These are phyloP conservation scores for Amblyjoppa fuscipennis DNA, from an alignment of 2,888 invertebrate genomes.

Conservation along the genomic window DNA sequence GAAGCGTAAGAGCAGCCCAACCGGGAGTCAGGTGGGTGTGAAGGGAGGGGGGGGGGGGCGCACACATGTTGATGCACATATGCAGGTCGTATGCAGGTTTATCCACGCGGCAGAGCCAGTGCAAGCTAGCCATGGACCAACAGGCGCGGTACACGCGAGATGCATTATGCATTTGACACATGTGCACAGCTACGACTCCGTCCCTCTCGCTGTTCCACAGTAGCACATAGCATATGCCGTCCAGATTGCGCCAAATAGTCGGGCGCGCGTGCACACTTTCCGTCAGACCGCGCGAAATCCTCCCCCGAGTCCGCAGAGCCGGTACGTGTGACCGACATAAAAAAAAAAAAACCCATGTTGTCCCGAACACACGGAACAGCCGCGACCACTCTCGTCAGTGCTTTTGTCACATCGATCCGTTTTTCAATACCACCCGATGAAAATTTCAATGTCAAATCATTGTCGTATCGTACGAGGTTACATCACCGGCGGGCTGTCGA, in stretches of 20 bases:
- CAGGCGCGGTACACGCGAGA: slow-evolving; percentile 56
- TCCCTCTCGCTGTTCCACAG: slow-evolving; percentile 9
- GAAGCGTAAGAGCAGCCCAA: neutral
- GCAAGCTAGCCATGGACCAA: slow-evolving; percentile 28
- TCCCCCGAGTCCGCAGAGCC: neutral
- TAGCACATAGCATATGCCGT: slow-evolving; percentile 32
- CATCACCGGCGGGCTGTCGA: neutral
- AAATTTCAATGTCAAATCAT: slow-evolving; percentile 1
- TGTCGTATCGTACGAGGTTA: neutral
- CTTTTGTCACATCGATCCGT: neutral
- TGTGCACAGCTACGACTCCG: slow-evolving; percentile 63
- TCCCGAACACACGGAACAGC: neutral
- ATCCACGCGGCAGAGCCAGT: slow-evolving; percentile 32
- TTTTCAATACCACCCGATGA: neutral
- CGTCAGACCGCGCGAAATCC: neutral
- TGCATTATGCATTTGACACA: slow-evolving; percentile 76
- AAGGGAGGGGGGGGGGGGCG: no score
- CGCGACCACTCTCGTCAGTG: neutral
- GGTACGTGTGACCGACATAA: slow-evolving; percentile 32
- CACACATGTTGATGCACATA: slow-evolving; percentile 29
- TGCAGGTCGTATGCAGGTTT: slow-evolving; percentile 57
- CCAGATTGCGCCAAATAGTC: slow-evolving; percentile 56
- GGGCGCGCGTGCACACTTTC: slow-evolving; percentile 39
- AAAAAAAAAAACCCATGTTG: slow-evolving; percentile 15
- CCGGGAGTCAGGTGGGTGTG: no score